A percentile compares a stretch with the other conserved stretches of the same genome.
Conservation (phyloP, 2,113 vertebrate genomes). For the Pituophis catenifer region DNA sequence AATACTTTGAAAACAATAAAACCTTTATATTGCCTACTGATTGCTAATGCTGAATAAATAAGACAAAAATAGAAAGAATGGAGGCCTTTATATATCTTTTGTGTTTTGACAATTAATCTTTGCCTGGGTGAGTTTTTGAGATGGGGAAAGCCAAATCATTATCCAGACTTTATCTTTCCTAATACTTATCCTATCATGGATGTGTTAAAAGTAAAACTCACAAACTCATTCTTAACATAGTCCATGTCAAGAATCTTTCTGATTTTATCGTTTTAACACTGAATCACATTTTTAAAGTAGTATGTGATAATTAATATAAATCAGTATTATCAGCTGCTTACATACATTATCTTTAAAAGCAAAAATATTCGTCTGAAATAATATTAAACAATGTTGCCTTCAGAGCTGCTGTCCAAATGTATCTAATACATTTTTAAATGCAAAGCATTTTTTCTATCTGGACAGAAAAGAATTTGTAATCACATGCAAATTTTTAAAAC, state of each 20-base stretch:
- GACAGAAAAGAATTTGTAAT: neutral
- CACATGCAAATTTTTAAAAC: neutral
- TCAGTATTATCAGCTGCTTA: neutral
- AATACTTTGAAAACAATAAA: neutral
- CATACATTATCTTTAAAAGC: neutral
- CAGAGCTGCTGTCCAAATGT: neutral
- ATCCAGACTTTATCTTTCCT: neutral
- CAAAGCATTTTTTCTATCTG: neutral
- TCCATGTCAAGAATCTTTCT: neutral
- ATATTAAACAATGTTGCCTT: neutral
- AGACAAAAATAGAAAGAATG: neutral
- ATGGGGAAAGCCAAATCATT: neutral
- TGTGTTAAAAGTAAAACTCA: neutral
- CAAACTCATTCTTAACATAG: neutral
- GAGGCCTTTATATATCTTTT: neutral
- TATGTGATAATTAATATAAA: neutral
- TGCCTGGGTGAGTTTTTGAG: neutral
- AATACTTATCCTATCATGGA: neutral
- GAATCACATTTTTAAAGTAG: neutral
- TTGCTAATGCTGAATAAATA: neutral
- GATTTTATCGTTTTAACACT: neutral
- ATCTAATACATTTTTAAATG: conserved; percentile 1
- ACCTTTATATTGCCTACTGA: neutral
- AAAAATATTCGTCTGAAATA: neutral
- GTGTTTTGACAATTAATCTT: neutral